Conservation (phyloP, 2,888 invertebrate species). For the Diabrotica balteata region DNA sequence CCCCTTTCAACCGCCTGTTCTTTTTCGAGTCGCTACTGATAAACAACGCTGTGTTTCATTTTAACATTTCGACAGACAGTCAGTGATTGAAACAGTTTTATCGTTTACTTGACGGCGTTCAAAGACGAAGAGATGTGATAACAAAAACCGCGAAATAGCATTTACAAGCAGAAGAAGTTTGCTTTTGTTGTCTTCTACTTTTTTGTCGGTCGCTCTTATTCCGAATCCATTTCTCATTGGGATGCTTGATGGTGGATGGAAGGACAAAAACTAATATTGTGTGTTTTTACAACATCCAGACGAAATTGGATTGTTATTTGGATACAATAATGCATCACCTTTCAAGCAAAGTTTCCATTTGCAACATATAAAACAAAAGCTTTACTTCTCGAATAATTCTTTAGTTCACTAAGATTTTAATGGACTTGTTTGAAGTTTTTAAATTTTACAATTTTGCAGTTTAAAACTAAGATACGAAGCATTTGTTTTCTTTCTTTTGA, state of each 20-base stretch:
- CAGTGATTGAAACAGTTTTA: slow-evolving; percentile 24
- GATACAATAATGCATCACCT: too few species aligned
- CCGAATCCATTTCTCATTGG: slow-evolving; percentile 19
- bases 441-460: too few species aligned
- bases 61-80: slow-evolving; percentile 20
- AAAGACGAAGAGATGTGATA: slow-evolving; percentile 6
- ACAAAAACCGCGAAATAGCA: slow-evolving; percentile 24
- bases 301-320: too few species aligned
- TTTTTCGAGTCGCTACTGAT: background rate
- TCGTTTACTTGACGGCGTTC: slow-evolving; percentile 21
- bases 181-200: slow-evolving; percentile 19
- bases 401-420: too few species aligned
- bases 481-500: too few species aligned
- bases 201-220: slow-evolving; percentile 15
- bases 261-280: background rate
- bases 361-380: too few species aligned
- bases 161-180: slow-evolving; percentile 23
- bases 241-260: background rate
- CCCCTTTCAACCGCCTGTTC: too few species aligned
- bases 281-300: too few species aligned
- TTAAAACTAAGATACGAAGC: too few species aligned
- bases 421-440: too few species aligned
- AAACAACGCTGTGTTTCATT: slow-evolving; percentile 10
- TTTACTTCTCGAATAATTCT: too few species aligned
- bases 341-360: too few species aligned